phyloP scores from a whole-genome alignment of 2,888 invertebrate genomes.

The Chesias legatella region DNA sequence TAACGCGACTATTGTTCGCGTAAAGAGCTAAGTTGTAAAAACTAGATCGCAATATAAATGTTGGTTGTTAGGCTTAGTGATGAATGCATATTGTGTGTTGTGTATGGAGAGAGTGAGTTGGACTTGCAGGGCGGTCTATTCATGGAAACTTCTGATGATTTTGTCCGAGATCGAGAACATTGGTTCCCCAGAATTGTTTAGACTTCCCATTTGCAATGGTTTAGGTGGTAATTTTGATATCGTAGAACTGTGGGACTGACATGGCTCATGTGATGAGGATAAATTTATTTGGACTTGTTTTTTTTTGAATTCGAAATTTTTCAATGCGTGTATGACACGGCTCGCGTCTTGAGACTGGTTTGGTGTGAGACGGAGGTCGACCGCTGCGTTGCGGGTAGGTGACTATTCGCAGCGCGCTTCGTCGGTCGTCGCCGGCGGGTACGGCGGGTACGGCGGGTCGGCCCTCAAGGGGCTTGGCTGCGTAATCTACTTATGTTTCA shows the following conservation, averaged over 20 bases:
- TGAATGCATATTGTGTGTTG: conserved; percentile 74
- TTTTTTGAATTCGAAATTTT: conserved; percentile 46
- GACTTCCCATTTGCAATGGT: conserved; percentile 36
- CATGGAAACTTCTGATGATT: conserved; percentile 20
- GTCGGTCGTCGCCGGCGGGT: conserved; percentile 7
- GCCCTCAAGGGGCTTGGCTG: conserved; percentile 30
- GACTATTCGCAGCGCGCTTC: background rate
- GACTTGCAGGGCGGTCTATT: conserved; percentile 27
- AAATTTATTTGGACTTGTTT: conserved; percentile 49
- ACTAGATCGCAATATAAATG: conserved; percentile 73
- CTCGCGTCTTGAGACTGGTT: conserved; percentile 68
- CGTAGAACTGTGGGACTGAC: conserved; percentile 68
- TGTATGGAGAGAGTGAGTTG: conserved; percentile 57
- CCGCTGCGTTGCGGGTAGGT: conserved; percentile 10
- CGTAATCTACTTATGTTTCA: conserved; percentile 24
- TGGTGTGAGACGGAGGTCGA: conserved; percentile 41
- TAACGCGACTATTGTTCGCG: conserved; percentile 52
- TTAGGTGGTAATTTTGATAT: conserved; percentile 60
- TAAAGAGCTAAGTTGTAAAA: conserved; percentile 66
- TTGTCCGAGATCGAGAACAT: conserved; percentile 12
- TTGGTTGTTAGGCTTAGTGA: conserved; percentile 59
- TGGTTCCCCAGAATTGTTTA: conserved; percentile 14
- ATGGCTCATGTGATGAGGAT: conserved; percentile 76
- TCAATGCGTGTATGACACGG: conserved; percentile 74
- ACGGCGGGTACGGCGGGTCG: too few species aligned